A percentile compares a stretch with the other conserved stretches of the same genome.
phyloP scores from a whole-genome alignment of 53 echinoderm and acorn worm species.

The Temnopleurus reevesii region DNA sequence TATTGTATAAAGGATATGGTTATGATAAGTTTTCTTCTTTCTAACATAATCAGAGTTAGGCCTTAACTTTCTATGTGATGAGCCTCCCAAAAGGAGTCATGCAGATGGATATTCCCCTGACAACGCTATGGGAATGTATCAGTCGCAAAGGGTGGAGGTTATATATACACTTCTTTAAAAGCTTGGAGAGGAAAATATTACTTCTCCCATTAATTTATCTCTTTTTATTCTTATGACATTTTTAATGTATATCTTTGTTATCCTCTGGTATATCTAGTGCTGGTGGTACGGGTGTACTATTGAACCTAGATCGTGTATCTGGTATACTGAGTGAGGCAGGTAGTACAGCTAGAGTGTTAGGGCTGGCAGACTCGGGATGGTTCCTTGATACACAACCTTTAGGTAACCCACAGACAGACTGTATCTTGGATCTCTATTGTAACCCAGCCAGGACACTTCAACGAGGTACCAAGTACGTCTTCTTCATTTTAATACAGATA shows the following conservation, averaged over 20 bases:
- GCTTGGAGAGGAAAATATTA: too few species aligned
- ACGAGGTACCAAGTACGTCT: constrained; percentile 82
- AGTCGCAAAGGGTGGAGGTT: too few species aligned
- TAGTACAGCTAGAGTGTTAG: constrained; percentile 75
- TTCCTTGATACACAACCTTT: constrained; percentile 79
- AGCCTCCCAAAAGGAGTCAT: too few species aligned
- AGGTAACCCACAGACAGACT: constrained; percentile 59
- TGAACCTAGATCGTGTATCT: constrained; percentile 80
- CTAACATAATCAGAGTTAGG: too few species aligned
- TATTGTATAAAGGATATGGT: too few species aligned
- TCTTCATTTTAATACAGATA: not conserved
- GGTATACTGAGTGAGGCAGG: constrained; percentile 70
- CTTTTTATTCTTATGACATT: not conserved
- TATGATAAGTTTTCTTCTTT: too few species aligned
- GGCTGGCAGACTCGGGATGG: constrained; percentile 92
- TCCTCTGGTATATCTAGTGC: constrained; percentile 55
- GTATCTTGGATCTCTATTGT: constrained; percentile 72
- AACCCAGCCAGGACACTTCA: constrained; percentile 76
- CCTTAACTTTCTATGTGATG: too few species aligned
- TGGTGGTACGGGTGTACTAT: constrained; percentile 89
- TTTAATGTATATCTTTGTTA: not conserved
- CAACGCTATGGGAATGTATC: too few species aligned
- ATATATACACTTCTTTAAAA: too few species aligned
- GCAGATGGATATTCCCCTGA: too few species aligned
- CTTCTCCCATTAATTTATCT: too few species aligned